Percentiles rank a stretch among this genome's conserved stretches.
Conservation (phyloP, 2,888 invertebrate genomes). For the Blastobasis adustella region DNA sequence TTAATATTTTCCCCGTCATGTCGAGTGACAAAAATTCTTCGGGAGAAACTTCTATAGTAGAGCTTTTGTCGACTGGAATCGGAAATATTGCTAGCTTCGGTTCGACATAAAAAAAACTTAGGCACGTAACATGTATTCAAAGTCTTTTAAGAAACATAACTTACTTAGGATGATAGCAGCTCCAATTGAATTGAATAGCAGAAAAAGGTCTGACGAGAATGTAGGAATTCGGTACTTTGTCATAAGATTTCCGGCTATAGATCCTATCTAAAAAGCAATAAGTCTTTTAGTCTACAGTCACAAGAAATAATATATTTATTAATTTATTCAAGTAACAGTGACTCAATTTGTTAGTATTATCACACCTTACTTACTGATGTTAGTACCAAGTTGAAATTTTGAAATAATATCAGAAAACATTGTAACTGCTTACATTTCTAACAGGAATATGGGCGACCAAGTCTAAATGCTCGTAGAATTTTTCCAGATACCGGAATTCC, state of each 20-base stretch:
- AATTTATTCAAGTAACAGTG: too few species aligned
- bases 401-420: too few species aligned
- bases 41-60: constrained; percentile 33
- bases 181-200: constrained; percentile 72
- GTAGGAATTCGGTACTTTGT: constrained; percentile 75
- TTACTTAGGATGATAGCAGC: constrained; percentile 69
- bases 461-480: constrained; percentile 75
- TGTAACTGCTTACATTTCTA: constrained; percentile 75
- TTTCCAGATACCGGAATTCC: constrained; percentile 70
- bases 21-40: constrained; percentile 39
- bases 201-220: constrained; percentile 80
- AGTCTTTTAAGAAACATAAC: too few species aligned
- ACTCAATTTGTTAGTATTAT: too few species aligned
- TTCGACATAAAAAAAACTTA: too few species aligned
- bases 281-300: too few species aligned
- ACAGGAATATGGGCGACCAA: constrained; percentile 79
- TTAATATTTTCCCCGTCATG: constrained; percentile 36
- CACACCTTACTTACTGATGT: too few species aligned
- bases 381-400: too few species aligned
- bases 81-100: too few species aligned
- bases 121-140: too few species aligned
- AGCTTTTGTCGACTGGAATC: constrained; percentile 53
- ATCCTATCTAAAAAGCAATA: constrained; percentile 64
- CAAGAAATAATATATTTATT: too few species aligned
- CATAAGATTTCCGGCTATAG: constrained; percentile 80